Evolutionary conservation across 2,888 invertebrate species (phyloP), one percentile per base, ranked within the genome.

Genomic region (Agonopterix subpropinquella): DNA sequence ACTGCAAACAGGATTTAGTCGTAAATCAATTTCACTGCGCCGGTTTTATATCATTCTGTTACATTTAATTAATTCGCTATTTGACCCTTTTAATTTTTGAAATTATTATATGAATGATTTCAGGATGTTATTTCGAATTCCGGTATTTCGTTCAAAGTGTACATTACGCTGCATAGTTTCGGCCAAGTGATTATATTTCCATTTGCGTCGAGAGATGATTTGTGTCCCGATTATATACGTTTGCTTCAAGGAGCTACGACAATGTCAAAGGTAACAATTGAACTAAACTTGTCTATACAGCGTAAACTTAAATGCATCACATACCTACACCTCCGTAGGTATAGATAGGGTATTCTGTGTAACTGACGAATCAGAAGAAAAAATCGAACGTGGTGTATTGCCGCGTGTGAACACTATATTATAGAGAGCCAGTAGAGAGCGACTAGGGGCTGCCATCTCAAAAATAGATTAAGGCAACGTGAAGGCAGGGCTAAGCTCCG

Each of bases 161-260:
- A 84, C 58, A 72, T 87, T 42, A 85, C 87, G 0, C 62, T 87
- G 2, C 87, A 88, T 41, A 83, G 85, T 52, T 88, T 72, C 48
- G 86, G 86, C 0, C 77, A 88, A 68, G 72, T 85, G 2, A 86
- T 88, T 11, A 63, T 85, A 48, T 82, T 88, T 51, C 87, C 87
- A 0, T 84, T 76, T 44, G 79, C 83, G 0, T 77, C 61, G 52
- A 69, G 62, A 45, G 70, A 78, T 2, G 72, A 76, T 5, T 62
- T 83, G 1, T 82, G 83, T 42, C 77, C 80, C 0, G 80, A 81
- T 49, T 87, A 87, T 45, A 65, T 83, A 9, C 69, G 73, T 1
- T 58, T 87, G 18, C 66, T 87, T 0, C 75, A 81, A 71, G 87
- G 86, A 43, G 85, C 85, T 41, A 82, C 85, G 2, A 65, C 58